Conservation (phyloP, 2,113 vertebrate species). For the Nettapus auritus region DNA sequence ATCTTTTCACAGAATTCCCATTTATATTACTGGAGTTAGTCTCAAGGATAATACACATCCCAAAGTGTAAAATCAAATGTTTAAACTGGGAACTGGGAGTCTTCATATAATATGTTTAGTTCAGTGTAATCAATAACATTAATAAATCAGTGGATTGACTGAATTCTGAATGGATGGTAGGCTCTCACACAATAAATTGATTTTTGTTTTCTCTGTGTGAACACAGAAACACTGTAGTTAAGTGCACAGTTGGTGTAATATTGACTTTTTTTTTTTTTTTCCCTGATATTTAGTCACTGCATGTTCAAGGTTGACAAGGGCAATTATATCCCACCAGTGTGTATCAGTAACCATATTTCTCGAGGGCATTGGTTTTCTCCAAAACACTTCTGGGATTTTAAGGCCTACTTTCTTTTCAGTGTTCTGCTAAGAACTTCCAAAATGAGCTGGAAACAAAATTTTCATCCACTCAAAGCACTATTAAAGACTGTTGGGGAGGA, state of each 20-base stretch:
- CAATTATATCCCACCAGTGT: conserved; percentile 36
- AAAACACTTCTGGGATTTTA: not conserved
- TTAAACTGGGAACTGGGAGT: not conserved
- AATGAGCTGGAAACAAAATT: not conserved
- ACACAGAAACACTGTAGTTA: conserved; percentile 44
- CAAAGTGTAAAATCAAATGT: conserved; percentile 30
- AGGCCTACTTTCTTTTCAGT: not conserved
- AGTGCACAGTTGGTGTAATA: conserved; percentile 51
- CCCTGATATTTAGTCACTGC: conserved; percentile 61
- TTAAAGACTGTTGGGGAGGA: not conserved
- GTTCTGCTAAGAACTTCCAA: not conserved
- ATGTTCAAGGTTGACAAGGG: conserved; percentile 67
- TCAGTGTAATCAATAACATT: conserved; percentile 58
- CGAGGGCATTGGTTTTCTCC: not conserved
- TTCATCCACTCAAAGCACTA: not conserved
- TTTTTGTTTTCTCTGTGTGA: conserved; percentile 55
- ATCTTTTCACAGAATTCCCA: not conserved
- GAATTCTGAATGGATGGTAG: conserved; percentile 51
- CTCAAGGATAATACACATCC: not conserved
- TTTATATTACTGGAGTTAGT: not conserved
- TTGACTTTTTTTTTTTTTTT: conserved; percentile 71
- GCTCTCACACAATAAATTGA: conserved; percentile 55
- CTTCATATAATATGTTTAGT: conserved; percentile 22
- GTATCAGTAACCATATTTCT: conserved; percentile 32
- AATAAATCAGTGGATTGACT: conserved; percentile 57